Conservation (phyloP, 2,797 vertebrate species). For the Danio aesculapii region DNA sequence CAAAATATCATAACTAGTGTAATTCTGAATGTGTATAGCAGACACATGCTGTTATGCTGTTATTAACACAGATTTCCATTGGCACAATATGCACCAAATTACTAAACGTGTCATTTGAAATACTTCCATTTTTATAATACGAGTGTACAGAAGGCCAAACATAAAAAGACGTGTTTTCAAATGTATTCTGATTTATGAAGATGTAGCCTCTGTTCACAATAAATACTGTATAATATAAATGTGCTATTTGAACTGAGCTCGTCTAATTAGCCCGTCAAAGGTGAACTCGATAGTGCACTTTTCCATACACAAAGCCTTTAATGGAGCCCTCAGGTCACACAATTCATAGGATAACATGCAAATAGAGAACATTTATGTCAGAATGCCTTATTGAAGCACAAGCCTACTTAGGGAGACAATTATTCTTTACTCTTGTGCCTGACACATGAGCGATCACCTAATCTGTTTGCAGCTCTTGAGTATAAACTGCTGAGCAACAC, state of each 20-base stretch:
- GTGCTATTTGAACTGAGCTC: conserved; percentile 51
- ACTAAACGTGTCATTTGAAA: no score
- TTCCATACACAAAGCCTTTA: conserved; percentile 53
- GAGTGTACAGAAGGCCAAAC: no score
- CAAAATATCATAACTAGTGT: no score
- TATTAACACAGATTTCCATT: no score
- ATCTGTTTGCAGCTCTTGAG: conserved; percentile 60
- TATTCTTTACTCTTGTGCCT: conserved; percentile 32
- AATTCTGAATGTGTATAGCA: no score
- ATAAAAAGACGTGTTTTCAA: background rate
- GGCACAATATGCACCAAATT: no score
- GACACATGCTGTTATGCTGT: no score
- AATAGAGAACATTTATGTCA: conserved; percentile 31
- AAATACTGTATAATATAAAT: background rate
- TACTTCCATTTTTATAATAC: no score
- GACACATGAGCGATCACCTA: conserved; percentile 49
- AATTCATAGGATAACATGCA: conserved; percentile 40
- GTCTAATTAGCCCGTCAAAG: conserved; percentile 32
- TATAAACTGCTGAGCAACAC: conserved; percentile 56
- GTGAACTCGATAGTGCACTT: conserved; percentile 47
- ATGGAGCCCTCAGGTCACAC: conserved; percentile 43
- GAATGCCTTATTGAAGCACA: conserved; percentile 19
- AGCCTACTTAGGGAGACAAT: conserved; percentile 34
- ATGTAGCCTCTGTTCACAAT: background rate
- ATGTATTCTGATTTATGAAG: background rate